Evolutionary conservation across 1,140 invertebrate genomes (phyloP), one percentile per base, ranked within the genome.

Genomic region (Papilio aristodemus): DNA sequence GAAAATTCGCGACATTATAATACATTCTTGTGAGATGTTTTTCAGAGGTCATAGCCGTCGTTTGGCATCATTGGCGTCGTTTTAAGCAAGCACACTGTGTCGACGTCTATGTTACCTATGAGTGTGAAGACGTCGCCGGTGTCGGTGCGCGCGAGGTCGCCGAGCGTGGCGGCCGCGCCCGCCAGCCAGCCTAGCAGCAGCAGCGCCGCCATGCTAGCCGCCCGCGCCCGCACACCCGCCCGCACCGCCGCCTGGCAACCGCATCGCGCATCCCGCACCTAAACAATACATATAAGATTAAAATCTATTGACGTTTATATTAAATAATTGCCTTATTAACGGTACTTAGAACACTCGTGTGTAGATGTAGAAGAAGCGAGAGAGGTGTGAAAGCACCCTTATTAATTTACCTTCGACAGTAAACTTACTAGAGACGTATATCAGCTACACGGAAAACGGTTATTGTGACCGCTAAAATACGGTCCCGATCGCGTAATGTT

Each of bases 201-300:
- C 80, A 78, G 73, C 62, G 67, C 70, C 74, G 81, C 77, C 84
- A 87, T 87, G 80, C 82, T 85, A 87, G 73, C 87, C 87, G 73
- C 70, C 84, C 75, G n/a, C n/a, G n/a, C 14, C 58, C 27, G 58
- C 58, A 32, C 27, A n/a, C n/a, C n/a, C n/a, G n/a, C n/a, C n/a
- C n/a, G n/a, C n/a, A 7, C 43, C 59, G 10, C 27, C 59, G 59
- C 9, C 14, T 19, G n/a, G 10, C 27, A 37, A 62, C 36, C 36
- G 27, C 59, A 62, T 62, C 32, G 27, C 36, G 36, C 59, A 62
- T 62, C 17, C 36, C 59, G 59, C 59, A 62, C 14, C 59, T 62
- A 1, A 13, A 9, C 22, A 22, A 17, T 22, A 25, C 10, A 22
- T 10, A 19, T 22, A 22, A 46, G 8, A 22, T 46, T 10, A 46